Percentiles rank a stretch among this genome's conserved stretches.
Conservation (phyloP, 1,140 invertebrate species). For the honey bee (Apis mellifera) region DNA sequence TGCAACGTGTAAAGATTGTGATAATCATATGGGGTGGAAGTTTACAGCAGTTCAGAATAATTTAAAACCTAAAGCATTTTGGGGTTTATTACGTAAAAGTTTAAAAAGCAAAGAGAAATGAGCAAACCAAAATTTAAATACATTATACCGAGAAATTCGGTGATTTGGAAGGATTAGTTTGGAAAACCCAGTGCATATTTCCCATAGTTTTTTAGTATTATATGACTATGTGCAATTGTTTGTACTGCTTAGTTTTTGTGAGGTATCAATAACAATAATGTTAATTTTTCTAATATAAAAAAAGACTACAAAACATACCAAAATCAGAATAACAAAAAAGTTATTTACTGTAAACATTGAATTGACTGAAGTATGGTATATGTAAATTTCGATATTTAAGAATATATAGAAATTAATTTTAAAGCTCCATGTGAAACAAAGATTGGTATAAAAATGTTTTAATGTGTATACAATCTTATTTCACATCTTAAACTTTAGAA, state of each 20-base stretch:
- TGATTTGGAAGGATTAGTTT: constrained; percentile 4
- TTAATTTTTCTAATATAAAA: constrained; percentile 13
- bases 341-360: neutral
- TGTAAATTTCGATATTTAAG: neutral
- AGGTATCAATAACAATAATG: constrained; percentile 13
- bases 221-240: constrained; percentile 2
- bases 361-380: constrained; percentile 15
- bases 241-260: neutral
- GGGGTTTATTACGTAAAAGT: constrained; percentile 84
- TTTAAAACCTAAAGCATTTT: constrained; percentile 87
- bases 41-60: constrained; percentile 85
- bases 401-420: constrained; percentile 15
- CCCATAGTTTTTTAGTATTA: constrained; percentile 14
- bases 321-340: neutral
- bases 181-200: constrained; percentile 17
- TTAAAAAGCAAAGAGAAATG: constrained; percentile 60
- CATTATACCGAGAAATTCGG: neutral
- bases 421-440: neutral
- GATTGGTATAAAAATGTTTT: neutral
- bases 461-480: neutral
- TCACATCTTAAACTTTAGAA: neutral
- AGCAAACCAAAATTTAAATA: constrained; percentile 4
- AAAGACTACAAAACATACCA: constrained; percentile 5
- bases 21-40: constrained; percentile 89
- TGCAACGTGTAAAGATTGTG: constrained; percentile 85